These are phyloP conservation scores for Lepidochitona cinerea DNA, from an alignment of 2,888 invertebrate genomes.

Conservation along the genomic window DNA sequence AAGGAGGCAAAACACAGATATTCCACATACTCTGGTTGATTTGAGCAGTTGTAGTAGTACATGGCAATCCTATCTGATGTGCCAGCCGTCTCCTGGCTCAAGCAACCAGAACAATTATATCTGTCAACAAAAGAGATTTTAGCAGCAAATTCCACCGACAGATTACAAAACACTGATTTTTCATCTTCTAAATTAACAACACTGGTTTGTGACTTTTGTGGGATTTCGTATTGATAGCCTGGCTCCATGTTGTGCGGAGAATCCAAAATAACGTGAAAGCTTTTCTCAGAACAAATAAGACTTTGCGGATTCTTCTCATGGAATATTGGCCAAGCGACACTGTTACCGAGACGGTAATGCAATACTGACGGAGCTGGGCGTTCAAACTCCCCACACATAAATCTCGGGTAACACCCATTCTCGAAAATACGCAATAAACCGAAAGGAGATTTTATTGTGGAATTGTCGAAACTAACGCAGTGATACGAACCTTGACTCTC, in stretches of 20 bases:
- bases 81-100: background rate
- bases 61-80: background rate
- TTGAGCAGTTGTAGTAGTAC: background rate
- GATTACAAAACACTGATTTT: background rate
- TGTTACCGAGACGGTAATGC: constrained; percentile 2
- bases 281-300: background rate
- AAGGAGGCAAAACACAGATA: constrained; percentile 9
- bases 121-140: background rate
- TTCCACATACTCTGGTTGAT: background rate
- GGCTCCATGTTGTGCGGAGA: background rate
- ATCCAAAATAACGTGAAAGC: background rate
- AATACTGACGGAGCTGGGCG: background rate
- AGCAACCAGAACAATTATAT: background rate
- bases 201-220: background rate
- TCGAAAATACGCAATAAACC: background rate
- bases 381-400: background rate
- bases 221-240: background rate
- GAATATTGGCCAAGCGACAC: background rate
- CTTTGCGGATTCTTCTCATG: background rate
- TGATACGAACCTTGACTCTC: background rate
- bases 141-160: constrained; percentile 1
- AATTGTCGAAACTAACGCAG: background rate
- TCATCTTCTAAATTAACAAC: background rate
- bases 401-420: constrained; percentile 5
- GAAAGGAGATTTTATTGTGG: background rate